A percentile compares a stretch with the other conserved stretches of the same genome.
phyloP scores from a whole-genome alignment of 1,140 invertebrate genomes.

The Conus ventricosus region DNA sequence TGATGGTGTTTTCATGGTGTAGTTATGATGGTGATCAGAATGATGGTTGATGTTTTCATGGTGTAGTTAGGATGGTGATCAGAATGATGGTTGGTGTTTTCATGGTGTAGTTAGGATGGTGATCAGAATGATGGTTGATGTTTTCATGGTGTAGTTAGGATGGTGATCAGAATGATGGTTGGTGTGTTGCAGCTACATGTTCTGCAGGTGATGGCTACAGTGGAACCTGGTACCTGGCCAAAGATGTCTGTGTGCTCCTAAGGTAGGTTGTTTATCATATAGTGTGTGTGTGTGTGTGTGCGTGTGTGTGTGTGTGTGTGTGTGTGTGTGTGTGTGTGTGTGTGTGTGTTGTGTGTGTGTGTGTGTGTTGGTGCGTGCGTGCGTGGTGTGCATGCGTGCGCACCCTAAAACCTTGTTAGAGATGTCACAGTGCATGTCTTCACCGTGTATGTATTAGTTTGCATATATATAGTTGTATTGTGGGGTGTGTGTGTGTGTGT shows the following conservation, averaged over 20 bases:
- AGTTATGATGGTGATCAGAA: too few species aligned
- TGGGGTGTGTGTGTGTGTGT: neutral
- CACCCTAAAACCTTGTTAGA: too few species aligned
- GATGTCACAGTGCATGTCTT: neutral
- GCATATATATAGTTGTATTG: neutral
- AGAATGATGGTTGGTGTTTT: too few species aligned
- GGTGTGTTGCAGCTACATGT: constrained; percentile 80
- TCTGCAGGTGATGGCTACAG: constrained; percentile 84
- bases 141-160: too few species aligned
- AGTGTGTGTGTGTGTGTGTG: neutral
- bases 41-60: too few species aligned
- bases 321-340: neutral
- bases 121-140: too few species aligned
- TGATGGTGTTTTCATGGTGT: too few species aligned
- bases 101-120: too few species aligned
- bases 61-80: too few species aligned
- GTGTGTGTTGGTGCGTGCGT: neutral
- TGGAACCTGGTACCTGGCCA: constrained; percentile 82
- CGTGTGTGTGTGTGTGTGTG: neutral
- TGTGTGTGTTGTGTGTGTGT: neutral
- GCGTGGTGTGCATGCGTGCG: neutral
- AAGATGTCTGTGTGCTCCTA: constrained; percentile 55
- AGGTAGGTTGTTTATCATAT: constrained; percentile 42
- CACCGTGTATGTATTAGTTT: too few species aligned
- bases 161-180: too few species aligned